phyloP scores from a whole-genome alignment of 1,140 invertebrate species.

The Geopemphigus sp. region DNA sequence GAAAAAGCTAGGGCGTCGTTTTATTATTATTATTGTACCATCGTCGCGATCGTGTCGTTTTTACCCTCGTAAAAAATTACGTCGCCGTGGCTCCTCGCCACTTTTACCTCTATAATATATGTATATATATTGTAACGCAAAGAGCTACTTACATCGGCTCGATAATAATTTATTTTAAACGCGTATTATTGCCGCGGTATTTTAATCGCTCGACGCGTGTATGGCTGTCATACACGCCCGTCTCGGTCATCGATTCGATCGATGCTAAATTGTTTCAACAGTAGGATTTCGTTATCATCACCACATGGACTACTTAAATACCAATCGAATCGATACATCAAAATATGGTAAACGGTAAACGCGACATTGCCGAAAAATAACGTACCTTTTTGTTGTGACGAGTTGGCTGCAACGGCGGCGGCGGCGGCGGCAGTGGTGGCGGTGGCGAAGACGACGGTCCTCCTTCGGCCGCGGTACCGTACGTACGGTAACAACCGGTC shows the following conservation, averaged over 20 bases:
- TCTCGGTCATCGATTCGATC: constrained; percentile 33
- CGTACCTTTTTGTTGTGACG: constrained; percentile 1
- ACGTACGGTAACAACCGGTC: too few species aligned
- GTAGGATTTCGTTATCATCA: constrained; percentile 19
- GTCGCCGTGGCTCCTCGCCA: background rate
- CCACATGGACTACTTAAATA: constrained; percentile 25
- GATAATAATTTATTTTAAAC: constrained; percentile 30
- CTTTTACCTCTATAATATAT: background rate
- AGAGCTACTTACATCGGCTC: background rate
- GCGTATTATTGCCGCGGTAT: constrained; percentile 3
- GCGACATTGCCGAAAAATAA: too few species aligned
- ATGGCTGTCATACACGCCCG: background rate
- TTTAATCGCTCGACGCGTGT: background rate
- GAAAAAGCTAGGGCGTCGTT: constrained; percentile 12
- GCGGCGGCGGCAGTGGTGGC: too few species aligned
- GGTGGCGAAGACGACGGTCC: too few species aligned
- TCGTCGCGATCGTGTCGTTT: background rate
- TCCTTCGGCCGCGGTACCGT: too few species aligned
- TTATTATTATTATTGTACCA: constrained; percentile 2
- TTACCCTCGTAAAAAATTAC: constrained; percentile 7
- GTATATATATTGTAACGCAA: background rate
- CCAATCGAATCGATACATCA: constrained; percentile 38
- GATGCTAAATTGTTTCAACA: constrained; percentile 26
- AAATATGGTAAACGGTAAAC: too few species aligned
- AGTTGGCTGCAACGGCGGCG: too few species aligned